Percentiles rank a stretch among this genome's conserved stretches.
Evolutionary conservation across 2,888 invertebrate species (phyloP).

Genomic region (Nephrocerus scutellatus): DNA sequence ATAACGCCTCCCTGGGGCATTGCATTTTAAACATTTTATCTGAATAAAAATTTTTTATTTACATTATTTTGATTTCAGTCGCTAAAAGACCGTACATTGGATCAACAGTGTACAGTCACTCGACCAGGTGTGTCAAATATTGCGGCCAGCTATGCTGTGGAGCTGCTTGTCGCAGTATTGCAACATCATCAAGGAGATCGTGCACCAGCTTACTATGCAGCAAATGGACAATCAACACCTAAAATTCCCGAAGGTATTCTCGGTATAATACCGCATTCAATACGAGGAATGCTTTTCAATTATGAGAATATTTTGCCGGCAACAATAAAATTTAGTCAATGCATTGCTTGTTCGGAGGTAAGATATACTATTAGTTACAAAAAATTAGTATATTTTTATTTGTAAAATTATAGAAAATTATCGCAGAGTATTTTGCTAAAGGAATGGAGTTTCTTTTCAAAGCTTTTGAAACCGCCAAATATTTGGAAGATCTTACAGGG

Average conservation of each 20-base stretch:
- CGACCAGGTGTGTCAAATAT: constrained; percentile 89
- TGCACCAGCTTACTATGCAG: constrained; percentile 59
- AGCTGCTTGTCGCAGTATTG: constrained; percentile 74
- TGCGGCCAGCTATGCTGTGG: constrained; percentile 85
- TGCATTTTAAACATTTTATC: too few relatives aligned
- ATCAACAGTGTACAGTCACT: constrained; percentile 97
- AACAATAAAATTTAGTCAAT: constrained; percentile 77
- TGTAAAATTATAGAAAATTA: constrained; percentile 37
- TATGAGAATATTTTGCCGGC: constrained; percentile 78
- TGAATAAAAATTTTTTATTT: too few relatives aligned
- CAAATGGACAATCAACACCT: constrained; percentile 27
- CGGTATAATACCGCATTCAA: constrained; percentile 85
- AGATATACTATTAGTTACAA: constrained; percentile 1
- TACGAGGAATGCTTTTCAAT: constrained; percentile 82
- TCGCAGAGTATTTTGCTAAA: constrained; percentile 50
- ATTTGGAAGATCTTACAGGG: constrained; percentile 81
- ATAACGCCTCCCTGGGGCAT: too few relatives aligned
- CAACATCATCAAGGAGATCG: constrained; percentile 69
- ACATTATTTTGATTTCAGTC: constrained; percentile 56
- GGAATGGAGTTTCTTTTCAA: constrained; percentile 68
- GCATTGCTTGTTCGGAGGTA: constrained; percentile 82
- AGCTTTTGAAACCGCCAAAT: constrained; percentile 72
- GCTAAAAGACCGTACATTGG: constrained; percentile 80
- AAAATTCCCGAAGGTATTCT: constrained; percentile 56
- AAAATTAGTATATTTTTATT: constrained; percentile 3